phyloP scores from a whole-genome alignment of 2,888 invertebrate species.

The Pyrgus malvae region DNA sequence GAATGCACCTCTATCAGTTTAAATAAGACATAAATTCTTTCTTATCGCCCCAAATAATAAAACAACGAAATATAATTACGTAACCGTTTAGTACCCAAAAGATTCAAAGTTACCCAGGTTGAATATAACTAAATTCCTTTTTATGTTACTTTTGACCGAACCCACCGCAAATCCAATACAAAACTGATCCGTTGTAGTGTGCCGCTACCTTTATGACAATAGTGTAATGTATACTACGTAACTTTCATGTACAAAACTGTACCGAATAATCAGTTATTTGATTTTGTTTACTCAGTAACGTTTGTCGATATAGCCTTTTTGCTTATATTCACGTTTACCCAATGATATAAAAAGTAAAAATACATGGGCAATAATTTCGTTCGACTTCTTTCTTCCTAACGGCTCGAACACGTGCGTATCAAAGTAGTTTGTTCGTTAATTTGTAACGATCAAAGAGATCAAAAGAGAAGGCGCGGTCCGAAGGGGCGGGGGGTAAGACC shows the following conservation, averaged over 20 bases:
- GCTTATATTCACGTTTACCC: too few relatives aligned
- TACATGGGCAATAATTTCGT: too few relatives aligned
- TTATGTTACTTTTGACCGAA: neutral
- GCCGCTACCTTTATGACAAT: conserved; percentile 51
- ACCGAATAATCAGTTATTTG: conserved; percentile 43
- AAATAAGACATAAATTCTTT: too few relatives aligned
- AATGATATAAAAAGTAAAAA: too few relatives aligned
- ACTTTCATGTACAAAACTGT: conserved; percentile 59
- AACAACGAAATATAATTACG: neutral
- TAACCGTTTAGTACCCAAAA: neutral
- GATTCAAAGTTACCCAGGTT: too few relatives aligned
- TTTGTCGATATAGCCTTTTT: conserved; percentile 32
- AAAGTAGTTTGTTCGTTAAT: too few relatives aligned
- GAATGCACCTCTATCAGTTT: too few relatives aligned
- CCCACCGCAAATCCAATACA: conserved; percentile 11
- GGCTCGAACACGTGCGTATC: too few relatives aligned
- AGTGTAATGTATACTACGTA: conserved; percentile 52
- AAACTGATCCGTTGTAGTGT: conserved; percentile 28
- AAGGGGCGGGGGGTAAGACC: too few relatives aligned
- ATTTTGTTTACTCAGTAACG: conserved; percentile 35
- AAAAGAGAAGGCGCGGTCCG: too few relatives aligned
- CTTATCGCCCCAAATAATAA: neutral
- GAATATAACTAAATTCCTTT: neutral
- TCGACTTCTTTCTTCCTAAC: too few relatives aligned
- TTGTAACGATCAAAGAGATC: too few relatives aligned